These are phyloP conservation scores for Rhea pennata DNA, from an alignment of 2,113 vertebrate genomes.

Conservation along the genomic window DNA sequence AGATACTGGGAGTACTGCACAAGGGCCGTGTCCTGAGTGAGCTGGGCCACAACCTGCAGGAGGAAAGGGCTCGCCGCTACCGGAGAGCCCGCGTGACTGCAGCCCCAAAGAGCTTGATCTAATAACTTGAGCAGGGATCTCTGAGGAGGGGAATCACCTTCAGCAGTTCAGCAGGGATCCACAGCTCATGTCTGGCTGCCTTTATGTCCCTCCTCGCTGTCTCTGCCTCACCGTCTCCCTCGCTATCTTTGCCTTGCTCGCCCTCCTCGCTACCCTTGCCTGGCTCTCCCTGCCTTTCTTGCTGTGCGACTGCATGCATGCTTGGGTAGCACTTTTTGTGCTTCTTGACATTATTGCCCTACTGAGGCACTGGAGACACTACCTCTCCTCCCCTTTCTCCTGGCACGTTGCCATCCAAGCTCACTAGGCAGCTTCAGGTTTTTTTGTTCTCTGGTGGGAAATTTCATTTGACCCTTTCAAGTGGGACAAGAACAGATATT, in stretches of 20 bases:
- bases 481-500: constrained; percentile 58
- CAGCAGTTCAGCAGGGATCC: background rate
- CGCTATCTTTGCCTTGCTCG: background rate
- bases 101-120: background rate
- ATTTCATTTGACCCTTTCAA: constrained; percentile 67
- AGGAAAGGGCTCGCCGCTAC: background rate
- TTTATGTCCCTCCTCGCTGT: background rate
- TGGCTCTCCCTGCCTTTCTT: background rate
- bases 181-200: background rate
- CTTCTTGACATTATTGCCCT: background rate
- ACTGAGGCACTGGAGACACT: background rate
- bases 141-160: background rate
- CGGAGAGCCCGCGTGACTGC: background rate
- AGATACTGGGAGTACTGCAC: background rate
- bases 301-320: background rate
- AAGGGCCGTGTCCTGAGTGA: background rate
- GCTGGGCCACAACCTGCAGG: background rate
- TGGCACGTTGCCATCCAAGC: constrained; percentile 4
- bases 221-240: background rate
- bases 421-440: background rate
- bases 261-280: background rate
- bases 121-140: accelerated
- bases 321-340: background rate
- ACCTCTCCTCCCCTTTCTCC: background rate
- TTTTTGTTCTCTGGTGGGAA: constrained; percentile 52